Evolutionary conservation across 2,113 vertebrate species (phyloP), one percentile per base, ranked within the genome.

Genomic region (Proterorhinus semilunaris): DNA sequence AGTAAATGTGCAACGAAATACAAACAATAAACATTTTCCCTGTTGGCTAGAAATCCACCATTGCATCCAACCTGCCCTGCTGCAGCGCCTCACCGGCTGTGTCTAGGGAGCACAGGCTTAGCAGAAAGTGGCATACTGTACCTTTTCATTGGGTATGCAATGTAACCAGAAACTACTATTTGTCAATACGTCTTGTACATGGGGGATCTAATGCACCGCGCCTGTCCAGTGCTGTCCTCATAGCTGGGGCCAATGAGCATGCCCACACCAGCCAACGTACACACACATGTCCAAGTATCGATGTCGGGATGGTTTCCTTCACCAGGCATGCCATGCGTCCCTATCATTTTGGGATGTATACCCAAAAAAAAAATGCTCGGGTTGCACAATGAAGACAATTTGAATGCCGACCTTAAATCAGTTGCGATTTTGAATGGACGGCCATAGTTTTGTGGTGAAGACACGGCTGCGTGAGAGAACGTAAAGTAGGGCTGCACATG

Each of bases 91-190:
- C 10, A 21, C 49, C 65, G 42, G 7, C 27, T 47, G 48, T 9
- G 13, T 55, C 44, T 11, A 3, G 3, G 10, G 4, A 43, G 15
- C 21, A 55, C 7, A 36, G 10, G 53, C 53, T 55, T 55, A 27
- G 53, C 17, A 42, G 58, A 16, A 43, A 50, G 21, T 10, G 55
- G 42, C 16, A 54, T 0, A 49, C 62, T 57, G 36, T 62, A 53
- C 12, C 45, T 42, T 62, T 17, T 44, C 68, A 68, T 78, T 77
- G 17, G 70, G 74, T 67, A 79, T 64, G 10, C 55, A 69, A 43
- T 79, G 69, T 72, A 74, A 82, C 80, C 47, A 79, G 61, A 87
- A 77, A 78, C 72, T 78, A 55, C 58, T 66, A 74, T 80, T 75
- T 71, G 46, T 75, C 74, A 78, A 61, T 55, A 72, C 65, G 49